Evolutionary conservation across 2,113 vertebrate genomes (phyloP).

Genomic region (Gadus macrocephalus): DNA sequence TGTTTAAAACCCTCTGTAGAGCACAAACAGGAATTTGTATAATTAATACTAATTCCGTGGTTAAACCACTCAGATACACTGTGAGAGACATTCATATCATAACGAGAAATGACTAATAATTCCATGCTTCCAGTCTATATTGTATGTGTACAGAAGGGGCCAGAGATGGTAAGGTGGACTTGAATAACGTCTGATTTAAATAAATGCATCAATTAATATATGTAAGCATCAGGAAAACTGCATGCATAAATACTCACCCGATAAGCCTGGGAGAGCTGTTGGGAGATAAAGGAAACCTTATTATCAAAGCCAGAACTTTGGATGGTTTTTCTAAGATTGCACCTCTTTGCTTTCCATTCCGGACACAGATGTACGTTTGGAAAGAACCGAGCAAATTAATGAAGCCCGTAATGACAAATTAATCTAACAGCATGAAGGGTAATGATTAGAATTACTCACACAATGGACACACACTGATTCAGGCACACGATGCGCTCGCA

Average conservation of each 20-base stretch:
- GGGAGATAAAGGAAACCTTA: constrained; percentile 54
- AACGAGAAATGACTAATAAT: neutral
- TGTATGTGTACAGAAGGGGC: no score
- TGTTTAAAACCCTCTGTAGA: constrained; percentile 19
- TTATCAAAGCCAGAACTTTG: constrained; percentile 39
- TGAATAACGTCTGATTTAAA: neutral
- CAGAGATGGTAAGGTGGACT: no score
- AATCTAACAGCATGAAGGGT: constrained; percentile 56
- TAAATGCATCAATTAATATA: constrained; percentile 9
- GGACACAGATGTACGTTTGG: constrained; percentile 44
- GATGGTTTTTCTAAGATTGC: constrained; percentile 16
- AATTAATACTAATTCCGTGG: constrained; percentile 38
- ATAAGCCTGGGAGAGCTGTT: constrained; percentile 94
- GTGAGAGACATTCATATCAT: neutral
- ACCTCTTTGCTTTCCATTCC: constrained; percentile 24
- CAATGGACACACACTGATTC: constrained; percentile 4
- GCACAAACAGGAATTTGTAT: constrained; percentile 26
- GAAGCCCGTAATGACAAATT: constrained; percentile 65
- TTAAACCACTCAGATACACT: neutral
- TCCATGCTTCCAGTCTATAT: neutral
- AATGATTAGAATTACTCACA: constrained; percentile 37
- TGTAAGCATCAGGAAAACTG: neutral
- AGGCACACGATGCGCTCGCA: constrained; percentile 10
- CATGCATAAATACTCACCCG: constrained; percentile 80
- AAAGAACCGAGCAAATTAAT: constrained; percentile 53